Base-by-base conservation (phyloP, 2,888 invertebrate genomes). In the Hoplodrina ambigua region DNA sequence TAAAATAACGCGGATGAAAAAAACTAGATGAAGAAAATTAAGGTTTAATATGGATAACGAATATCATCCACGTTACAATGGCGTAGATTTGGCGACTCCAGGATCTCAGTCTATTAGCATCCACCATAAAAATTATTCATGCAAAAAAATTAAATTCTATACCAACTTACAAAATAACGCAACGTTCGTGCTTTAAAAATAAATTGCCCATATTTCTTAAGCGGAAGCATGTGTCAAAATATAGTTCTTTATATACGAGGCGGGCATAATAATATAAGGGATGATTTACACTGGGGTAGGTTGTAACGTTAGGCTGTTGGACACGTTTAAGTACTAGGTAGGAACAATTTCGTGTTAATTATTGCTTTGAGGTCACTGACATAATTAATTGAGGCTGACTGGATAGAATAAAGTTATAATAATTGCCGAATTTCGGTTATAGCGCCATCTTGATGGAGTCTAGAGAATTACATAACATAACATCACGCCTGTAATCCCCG, bases 181-280 rank as follows among this genome's bases (percentile, higher is more conserved):
- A 1, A 15, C n/a, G 44, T 53, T 60, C 52, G 33, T 62, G 54
- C 41, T 59, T 72, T 53, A 50, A 63, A 72, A 56, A 33, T 62
- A 78, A 78, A 72, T 78, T 72, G 41, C 41, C 78, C 74, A 64
- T 76, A 78, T 63, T 78, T 76, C 44, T 50, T 1, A 50, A 13
- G n/a, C 55, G 78, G 78, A 73, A 78, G 59, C 63, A 53, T 44
- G 49, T 73, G 52, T 67, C 78, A 67, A 72, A 78, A 68, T 53
- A 59, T 20, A 62, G 54, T 78, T 78, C 53, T 73, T 63, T 67
- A 63, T 46, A 60, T 30, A 59, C 19, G 46, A 41, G 71, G 59
- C 55, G 61, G 55, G 55, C 55, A 63, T 33, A 37, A 37, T 37
- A 37, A 37, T 37, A 33, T 58, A 61, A 76, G 49, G 61, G 11